Evolutionary conservation across 2,888 invertebrate species (phyloP).

Genomic region (Caradrina kadenii): DNA sequence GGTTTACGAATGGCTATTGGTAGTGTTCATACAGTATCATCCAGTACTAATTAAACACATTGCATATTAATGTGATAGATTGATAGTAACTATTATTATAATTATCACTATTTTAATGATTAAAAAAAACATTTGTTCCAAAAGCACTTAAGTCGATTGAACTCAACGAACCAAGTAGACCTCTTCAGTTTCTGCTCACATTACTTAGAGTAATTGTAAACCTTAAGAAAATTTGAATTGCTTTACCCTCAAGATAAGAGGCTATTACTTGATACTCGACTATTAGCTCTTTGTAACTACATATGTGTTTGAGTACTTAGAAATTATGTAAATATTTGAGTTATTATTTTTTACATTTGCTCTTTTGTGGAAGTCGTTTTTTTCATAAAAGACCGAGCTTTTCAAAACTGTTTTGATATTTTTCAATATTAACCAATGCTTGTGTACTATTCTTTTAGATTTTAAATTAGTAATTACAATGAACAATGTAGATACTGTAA

Average conservation of each 20-base stretch:
- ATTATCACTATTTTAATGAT: not conserved
- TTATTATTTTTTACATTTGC: not conserved
- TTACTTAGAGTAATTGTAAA: constrained; percentile 26
- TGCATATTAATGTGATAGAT: not conserved
- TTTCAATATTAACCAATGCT: not conserved
- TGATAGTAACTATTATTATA: not conserved
- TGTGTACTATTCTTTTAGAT: not conserved
- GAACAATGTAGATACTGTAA: not conserved
- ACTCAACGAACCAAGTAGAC: not conserved
- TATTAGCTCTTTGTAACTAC: constrained; percentile 15
- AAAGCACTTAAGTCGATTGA: not conserved
- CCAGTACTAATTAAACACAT: too few species aligned
- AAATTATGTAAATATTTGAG: not conserved
- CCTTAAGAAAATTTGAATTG: constrained; percentile 19
- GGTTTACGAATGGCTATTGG: not conserved
- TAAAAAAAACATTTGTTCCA: not conserved
- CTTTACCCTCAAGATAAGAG: constrained; percentile 7
- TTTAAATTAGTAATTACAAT: not conserved
- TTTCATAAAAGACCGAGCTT: not conserved
- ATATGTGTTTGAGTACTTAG: constrained; percentile 4
- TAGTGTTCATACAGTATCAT: not conserved
- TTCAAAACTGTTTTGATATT: not conserved
- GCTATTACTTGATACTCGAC: constrained; percentile 15
- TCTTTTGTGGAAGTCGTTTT: not conserved
- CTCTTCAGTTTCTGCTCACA: constrained; percentile 20